Conservation (phyloP, 2,888 invertebrate genomes). For the Drosophila merina region DNA sequence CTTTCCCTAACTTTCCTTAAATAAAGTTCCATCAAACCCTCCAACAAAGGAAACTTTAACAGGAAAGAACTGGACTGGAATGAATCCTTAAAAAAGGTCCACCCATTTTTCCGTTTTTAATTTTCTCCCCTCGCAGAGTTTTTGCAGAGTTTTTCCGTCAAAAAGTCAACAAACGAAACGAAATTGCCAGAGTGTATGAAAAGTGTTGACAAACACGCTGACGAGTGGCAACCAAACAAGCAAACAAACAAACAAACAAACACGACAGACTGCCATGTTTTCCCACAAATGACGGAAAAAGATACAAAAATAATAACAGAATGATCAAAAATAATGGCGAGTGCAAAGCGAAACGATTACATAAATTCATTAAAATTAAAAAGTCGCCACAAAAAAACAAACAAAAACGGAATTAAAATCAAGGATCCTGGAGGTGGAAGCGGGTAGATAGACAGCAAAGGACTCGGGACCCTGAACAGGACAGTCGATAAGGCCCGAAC, state of each 20-base stretch:
- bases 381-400: constrained; percentile 42
- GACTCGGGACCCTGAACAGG: constrained; percentile 1
- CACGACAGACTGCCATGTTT: neutral
- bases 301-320: constrained; percentile 31
- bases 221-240: constrained; percentile 33
- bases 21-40: no score
- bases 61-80: no score
- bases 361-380: constrained; percentile 68
- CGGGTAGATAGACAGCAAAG: neutral
- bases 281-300: neutral
- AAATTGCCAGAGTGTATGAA: constrained; percentile 37
- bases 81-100: no score
- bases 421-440: neutral
- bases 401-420: no score
- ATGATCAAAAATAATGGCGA: constrained; percentile 15
- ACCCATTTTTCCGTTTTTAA: no score
- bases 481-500: neutral
- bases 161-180: constrained; percentile 2
- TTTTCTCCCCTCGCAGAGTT: no score
- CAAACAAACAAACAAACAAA: constrained; percentile 6
- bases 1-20: no score
- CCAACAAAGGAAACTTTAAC: no score
- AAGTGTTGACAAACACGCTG: constrained; percentile 60
- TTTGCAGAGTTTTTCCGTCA: no score
- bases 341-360: constrained; percentile 51